Percentiles rank a stretch among this genome's conserved stretches.
phyloP scores from a whole-genome alignment of 1,140 invertebrate species.

The Cyrtorhinus lividipennis region DNA sequence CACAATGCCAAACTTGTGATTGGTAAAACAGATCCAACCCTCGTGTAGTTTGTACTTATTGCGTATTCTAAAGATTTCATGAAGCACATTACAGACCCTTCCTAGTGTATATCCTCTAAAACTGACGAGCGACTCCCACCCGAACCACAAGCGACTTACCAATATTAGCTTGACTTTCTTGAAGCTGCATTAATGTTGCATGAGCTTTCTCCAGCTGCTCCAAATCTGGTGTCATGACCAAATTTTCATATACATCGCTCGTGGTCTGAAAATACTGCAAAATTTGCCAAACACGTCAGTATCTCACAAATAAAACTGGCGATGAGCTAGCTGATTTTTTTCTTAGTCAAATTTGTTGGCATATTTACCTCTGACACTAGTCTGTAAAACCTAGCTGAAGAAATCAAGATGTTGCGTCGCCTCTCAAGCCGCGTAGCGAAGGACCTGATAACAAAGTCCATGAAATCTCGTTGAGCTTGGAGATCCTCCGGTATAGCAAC shows the following conservation, averaged over 20 bases:
- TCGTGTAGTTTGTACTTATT: too few relatives aligned
- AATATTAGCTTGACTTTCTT: conserved; percentile 32
- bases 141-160: too few relatives aligned
- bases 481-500: conserved; percentile 39
- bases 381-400: conserved; percentile 57
- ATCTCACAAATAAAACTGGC: not conserved
- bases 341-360: not conserved
- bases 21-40: too few relatives aligned
- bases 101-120: too few relatives aligned
- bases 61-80: too few relatives aligned
- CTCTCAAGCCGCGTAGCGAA: conserved; percentile 61
- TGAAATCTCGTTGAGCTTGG: conserved; percentile 51
- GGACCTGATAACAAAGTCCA: conserved; percentile 65
- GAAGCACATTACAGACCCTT: too few relatives aligned
- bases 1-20: too few relatives aligned
- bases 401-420: conserved; percentile 56
- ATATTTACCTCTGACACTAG: conserved; percentile 48
- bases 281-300: too few relatives aligned
- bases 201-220: conserved; percentile 39
- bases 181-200: conserved; percentile 38
- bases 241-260: conserved; percentile 47
- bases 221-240: conserved; percentile 42
- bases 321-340: too few relatives aligned
- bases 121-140: too few relatives aligned
- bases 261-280: conserved; percentile 45